Evolutionary conservation across 2,797 vertebrate species (phyloP).

Genomic region (Rhodeus uyekii): DNA sequence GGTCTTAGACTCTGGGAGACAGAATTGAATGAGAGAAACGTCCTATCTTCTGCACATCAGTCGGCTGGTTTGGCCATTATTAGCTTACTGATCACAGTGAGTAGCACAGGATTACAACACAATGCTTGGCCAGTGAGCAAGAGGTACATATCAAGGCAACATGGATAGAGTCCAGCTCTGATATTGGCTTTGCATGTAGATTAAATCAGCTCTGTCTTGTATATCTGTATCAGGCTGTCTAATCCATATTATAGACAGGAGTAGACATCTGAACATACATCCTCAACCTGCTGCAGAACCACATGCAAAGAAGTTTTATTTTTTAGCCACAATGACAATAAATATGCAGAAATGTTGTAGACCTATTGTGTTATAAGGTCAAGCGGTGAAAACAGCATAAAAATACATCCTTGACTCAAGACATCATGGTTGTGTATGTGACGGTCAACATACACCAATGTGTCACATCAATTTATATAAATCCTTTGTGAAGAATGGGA

Average conservation of each 20-base stretch:
- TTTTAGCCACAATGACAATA: background rate
- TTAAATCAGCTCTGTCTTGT: background rate
- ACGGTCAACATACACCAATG: background rate
- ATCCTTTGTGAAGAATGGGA: background rate
- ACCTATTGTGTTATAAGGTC: conserved; percentile 35
- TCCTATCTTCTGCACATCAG: conserved; percentile 47
- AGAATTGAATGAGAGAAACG: conserved; percentile 58
- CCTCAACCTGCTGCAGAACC: background rate
- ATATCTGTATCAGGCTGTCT: background rate
- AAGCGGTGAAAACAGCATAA: background rate
- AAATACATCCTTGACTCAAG: background rate
- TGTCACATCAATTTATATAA: background rate
- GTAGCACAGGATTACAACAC: conserved; percentile 57
- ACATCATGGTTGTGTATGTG: conserved; percentile 18
- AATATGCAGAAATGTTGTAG: conserved; percentile 29
- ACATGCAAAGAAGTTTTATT: background rate
- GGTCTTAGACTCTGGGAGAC: conserved; percentile 65
- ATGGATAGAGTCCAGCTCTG: conserved; percentile 6
- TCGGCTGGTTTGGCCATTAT: conserved; percentile 68
- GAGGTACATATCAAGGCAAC: conserved; percentile 16
- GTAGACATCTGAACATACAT: background rate
- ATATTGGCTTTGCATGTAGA: background rate
- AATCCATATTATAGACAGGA: background rate
- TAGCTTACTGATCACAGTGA: conserved; percentile 57
- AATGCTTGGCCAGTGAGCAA: conserved; percentile 19